Evolutionary conservation across 1,140 invertebrate genomes (phyloP).

Genomic region (Globodera rostochiensis): DNA sequence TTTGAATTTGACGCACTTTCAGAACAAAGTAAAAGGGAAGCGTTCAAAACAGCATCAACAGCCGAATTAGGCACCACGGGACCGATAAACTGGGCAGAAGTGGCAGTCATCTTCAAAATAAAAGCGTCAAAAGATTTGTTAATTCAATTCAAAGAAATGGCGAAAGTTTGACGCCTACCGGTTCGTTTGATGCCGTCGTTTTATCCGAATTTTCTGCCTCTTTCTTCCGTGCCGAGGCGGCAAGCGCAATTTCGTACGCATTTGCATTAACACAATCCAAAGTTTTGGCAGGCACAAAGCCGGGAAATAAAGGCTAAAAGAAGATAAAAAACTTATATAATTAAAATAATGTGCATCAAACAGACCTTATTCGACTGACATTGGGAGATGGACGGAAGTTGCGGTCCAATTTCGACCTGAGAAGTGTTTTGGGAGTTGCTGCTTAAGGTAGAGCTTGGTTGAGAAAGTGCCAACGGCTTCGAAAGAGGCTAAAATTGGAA

Average conservation of each 20-base stretch:
- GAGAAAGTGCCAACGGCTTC: not conserved
- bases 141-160: not conserved
- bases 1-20: constrained; percentile 17
- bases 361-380: not conserved
- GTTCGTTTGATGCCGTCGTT: not conserved
- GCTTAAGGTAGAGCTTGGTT: constrained; percentile 2
- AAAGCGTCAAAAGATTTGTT: not conserved
- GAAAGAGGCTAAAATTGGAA: constrained; percentile 3
- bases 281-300: not conserved
- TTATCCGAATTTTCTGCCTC: not conserved
- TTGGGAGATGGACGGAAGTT: not conserved
- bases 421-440: constrained; percentile 30
- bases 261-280: constrained; percentile 18
- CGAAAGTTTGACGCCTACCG: not conserved
- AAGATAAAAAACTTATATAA: not conserved
- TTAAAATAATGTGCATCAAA: not conserved
- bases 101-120: not conserved
- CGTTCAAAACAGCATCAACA: not conserved
- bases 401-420: constrained; percentile 18
- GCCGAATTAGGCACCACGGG: constrained; percentile 4
- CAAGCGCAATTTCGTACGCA: constrained; percentile 30
- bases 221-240: constrained; percentile 7
- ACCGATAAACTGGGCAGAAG: constrained; percentile 10
- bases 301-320: not conserved
- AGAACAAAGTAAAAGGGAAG: not conserved